A percentile compares a stretch with the other conserved stretches of the same genome.
These are phyloP conservation scores for Moxostoma hubbsi DNA, from an alignment of 2,797 vertebrate genomes.

Conservation along the genomic window DNA sequence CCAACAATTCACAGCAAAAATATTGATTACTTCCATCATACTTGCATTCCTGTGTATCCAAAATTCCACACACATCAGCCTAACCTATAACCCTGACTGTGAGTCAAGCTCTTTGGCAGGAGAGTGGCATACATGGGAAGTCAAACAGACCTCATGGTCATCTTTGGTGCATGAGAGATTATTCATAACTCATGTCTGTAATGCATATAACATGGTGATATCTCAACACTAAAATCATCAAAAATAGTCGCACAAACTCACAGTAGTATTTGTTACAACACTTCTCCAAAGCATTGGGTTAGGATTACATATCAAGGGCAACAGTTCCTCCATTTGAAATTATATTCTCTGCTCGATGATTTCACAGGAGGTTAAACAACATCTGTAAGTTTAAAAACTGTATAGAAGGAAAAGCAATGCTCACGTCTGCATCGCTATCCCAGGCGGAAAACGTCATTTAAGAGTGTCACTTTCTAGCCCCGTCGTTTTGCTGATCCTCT, in stretches of 20 bases:
- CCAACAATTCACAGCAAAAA: constrained; percentile 58
- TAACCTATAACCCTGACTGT: constrained; percentile 49
- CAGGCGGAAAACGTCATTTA: constrained; percentile 21
- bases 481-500: constrained; percentile 46
- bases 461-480: constrained; percentile 49
- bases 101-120: constrained; percentile 52
- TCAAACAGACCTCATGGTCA: constrained; percentile 52
- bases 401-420: too few species aligned
- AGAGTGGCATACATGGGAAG: constrained; percentile 49
- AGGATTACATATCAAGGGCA: constrained; percentile 53
- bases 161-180: constrained; percentile 48
- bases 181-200: constrained; percentile 54
- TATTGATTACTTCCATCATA: constrained; percentile 54
- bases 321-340: constrained; percentile 44
- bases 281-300: constrained; percentile 48
- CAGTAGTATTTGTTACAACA: constrained; percentile 61
- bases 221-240: constrained; percentile 47
- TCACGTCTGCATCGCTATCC: constrained; percentile 1
- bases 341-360: constrained; percentile 54
- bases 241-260: constrained; percentile 43
- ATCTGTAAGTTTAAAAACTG: constrained; percentile 32
- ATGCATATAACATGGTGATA: constrained; percentile 50
- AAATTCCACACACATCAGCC: constrained; percentile 34
- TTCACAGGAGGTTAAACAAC: constrained; percentile 53
- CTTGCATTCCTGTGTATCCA: constrained; percentile 5